Base-by-base conservation (phyloP, 1,140 invertebrate genomes). In the Drosophila lowei region DNA sequence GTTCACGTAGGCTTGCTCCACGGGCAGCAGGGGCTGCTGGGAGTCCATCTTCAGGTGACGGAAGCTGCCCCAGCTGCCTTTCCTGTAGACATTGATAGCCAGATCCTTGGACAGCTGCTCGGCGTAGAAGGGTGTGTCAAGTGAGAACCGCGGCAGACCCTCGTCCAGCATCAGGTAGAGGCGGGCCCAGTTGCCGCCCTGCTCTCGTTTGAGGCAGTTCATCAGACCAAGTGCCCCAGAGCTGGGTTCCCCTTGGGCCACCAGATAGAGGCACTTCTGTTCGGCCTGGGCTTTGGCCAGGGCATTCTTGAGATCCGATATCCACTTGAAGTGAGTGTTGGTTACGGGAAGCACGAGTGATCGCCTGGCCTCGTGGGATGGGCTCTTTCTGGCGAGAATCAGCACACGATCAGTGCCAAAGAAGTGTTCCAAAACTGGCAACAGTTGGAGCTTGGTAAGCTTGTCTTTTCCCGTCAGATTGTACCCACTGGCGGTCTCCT, bases 1-100 rank as follows among this genome's bases (percentile, higher is more conserved):
- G 91, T 99, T 99, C 2, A 99, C 95, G 90, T 97, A 99, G 2
- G 98, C 98, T 92, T 99, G 96, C 76, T 97, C 95, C 15, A 97
- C 95, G 66, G 94, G 93, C 68, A 95, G 90, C 2, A 94, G 93
- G 0, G 94, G 92, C 1, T 92, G 91, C 23, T 94, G 93, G 6
- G 91, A 91, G 47, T 96, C 94, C 48, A 96, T 89, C 13, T 92
- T 92, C 38, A 97, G 86, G 90, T 99, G 97, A 15, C 96, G 93
- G 90, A 95, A 97, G 25, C 94, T 94, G 63, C 98, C 98, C 97
- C 97, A 99, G n/a, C 92, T 92, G 11, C 94, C 95, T 79, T 95
- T 93, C 4, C 49, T 61, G 54, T 95, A 93, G 11, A 99, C 95
- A 92, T 99, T 99, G 52, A 96, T 94, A 7, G 95, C 92, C 15